A percentile compares a stretch with the other conserved stretches of the same genome.
Evolutionary conservation across 2,797 vertebrate species (phyloP).

Genomic region (Sardinella longiceps): DNA sequence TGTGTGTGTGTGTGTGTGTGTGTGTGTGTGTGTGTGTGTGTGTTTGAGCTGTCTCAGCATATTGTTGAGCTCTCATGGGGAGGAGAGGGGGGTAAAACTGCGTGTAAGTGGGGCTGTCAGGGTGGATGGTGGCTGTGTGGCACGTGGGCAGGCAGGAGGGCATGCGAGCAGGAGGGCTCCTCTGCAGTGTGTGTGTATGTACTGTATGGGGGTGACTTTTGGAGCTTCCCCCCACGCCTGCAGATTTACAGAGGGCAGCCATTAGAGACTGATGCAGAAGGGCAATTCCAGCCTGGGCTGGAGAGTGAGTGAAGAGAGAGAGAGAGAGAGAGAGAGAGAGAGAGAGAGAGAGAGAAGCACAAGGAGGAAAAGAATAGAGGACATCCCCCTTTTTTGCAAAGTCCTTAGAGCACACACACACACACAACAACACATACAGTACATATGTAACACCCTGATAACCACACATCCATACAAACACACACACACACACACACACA

Average conservation of each 20-base stretch:
- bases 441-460: neutral
- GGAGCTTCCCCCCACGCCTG: conserved; percentile 37
- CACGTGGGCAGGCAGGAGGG: neutral
- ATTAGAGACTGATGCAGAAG: conserved; percentile 38
- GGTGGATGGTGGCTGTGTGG: neutral
- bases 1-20: conserved; percentile 17
- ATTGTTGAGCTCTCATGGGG: neutral
- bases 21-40: neutral
- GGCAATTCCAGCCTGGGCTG: neutral
- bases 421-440: neutral
- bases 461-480: neutral
- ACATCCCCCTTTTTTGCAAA: neutral
- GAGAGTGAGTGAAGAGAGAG: neutral
- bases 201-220: conserved; percentile 3
- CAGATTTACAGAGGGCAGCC: conserved; percentile 41
- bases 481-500: neutral
- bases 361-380: conserved; percentile 1
- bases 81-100: neutral
- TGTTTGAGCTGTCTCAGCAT: neutral
- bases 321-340: no score
- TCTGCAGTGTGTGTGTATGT: neutral
- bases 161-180: neutral
- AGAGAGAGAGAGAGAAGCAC: neutral
- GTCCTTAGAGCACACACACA: neutral
- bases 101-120: conserved; percentile 41